Percentiles rank a stretch among this genome's conserved stretches.
Conservation (phyloP, 2,113 vertebrate genomes). For the Lipophrys pholis region DNA sequence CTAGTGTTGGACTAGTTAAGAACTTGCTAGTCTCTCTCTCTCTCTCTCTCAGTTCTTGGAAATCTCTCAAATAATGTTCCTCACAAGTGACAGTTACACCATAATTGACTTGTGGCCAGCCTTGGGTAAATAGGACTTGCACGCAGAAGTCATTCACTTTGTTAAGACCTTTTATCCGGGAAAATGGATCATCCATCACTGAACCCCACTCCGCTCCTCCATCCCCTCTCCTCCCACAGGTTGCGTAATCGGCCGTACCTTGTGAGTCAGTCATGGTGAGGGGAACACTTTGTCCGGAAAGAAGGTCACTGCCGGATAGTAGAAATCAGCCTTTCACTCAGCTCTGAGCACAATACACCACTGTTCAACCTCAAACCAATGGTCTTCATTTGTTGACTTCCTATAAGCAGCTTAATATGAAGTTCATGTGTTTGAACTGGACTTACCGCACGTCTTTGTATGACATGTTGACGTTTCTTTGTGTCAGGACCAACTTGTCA, state of each 20-base stretch:
- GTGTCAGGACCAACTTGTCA: slow-evolving; percentile 29
- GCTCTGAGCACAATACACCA: slow-evolving; percentile 59
- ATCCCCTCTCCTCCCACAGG: slow-evolving; percentile 49
- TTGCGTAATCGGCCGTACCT: slow-evolving; percentile 77
- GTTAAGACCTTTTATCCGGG: slow-evolving; percentile 66
- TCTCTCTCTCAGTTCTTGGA: slow-evolving; percentile 10
- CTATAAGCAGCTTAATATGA: slow-evolving; percentile 49
- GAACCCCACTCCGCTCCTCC: slow-evolving; percentile 1
- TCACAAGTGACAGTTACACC: slow-evolving; percentile 60
- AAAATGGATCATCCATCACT: slow-evolving; percentile 69
- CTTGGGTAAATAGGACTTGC: slow-evolving; percentile 66
- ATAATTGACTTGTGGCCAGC: slow-evolving; percentile 63
- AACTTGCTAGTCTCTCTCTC: slow-evolving; percentile 24
- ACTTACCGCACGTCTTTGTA: slow-evolving; percentile 47
- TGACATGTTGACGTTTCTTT: slow-evolving; percentile 10
- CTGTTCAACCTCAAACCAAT: slow-evolving; percentile 60
- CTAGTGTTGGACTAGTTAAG: background rate
- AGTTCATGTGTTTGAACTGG: slow-evolving; percentile 35
- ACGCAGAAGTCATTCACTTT: slow-evolving; percentile 70
- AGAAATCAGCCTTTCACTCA: slow-evolving; percentile 67
- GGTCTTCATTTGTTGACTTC: slow-evolving; percentile 24
- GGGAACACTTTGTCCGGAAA: slow-evolving; percentile 68
- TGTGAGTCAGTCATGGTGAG: slow-evolving; percentile 68
- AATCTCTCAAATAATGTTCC: slow-evolving; percentile 46
- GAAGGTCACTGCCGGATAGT: slow-evolving; percentile 67